Evolutionary conservation across 2,113 vertebrate species (phyloP).

Genomic region (Eublepharis macularius): DNA sequence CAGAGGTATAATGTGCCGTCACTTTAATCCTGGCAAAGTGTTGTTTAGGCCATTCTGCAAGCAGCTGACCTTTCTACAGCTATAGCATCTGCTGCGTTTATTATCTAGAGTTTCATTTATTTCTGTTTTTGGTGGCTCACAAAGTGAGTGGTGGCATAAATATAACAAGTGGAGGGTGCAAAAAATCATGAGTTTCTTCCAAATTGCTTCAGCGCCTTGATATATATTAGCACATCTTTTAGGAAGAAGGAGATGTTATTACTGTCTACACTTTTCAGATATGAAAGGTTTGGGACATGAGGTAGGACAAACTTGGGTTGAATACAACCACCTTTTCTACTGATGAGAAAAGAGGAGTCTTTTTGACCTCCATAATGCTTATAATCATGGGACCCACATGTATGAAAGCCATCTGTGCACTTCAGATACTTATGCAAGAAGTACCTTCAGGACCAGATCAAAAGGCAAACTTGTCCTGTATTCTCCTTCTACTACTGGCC

Average conservation of each 20-base stretch:
- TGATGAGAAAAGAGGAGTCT: too few species aligned
- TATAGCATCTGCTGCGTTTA: background rate
- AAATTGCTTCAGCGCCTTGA: background rate
- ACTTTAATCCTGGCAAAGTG: constrained; percentile 22
- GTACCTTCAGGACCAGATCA: background rate
- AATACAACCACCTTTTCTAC: too few species aligned
- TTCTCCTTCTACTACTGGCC: background rate
- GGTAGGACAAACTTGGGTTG: background rate
- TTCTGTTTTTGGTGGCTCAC: constrained; percentile 17
- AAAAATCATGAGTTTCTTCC: constrained; percentile 6
- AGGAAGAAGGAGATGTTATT: background rate
- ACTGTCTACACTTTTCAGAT: constrained; percentile 2
- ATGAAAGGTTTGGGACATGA: background rate
- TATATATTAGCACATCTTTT: background rate
- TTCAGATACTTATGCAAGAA: background rate
- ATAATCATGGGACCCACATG: too few species aligned
- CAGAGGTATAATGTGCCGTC: constrained; percentile 3
- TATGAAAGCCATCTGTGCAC: too few species aligned
- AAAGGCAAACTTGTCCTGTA: background rate
- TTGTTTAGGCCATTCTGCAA: constrained; percentile 17
- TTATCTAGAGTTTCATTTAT: constrained; percentile 5
- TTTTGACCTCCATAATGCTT: too few species aligned
- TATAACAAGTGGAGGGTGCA: constrained; percentile 3
- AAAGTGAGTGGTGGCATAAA: background rate
- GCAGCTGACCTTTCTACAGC: constrained; percentile 23